Evolutionary conservation across 2,888 invertebrate species (phyloP), one percentile per base, ranked within the genome.

Genomic region (Danaus chrysippus): DNA sequence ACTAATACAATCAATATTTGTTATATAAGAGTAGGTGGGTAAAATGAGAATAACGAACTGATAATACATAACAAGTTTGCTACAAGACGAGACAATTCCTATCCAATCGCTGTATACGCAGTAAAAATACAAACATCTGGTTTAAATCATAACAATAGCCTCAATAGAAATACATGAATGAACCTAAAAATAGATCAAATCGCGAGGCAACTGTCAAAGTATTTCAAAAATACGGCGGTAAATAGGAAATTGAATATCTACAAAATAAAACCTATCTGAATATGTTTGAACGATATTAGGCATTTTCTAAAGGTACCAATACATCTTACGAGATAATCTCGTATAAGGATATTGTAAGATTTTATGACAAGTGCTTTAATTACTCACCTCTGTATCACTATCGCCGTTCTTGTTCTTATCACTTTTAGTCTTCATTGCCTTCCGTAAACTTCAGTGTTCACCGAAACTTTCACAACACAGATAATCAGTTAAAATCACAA

Each of bases 401-500:
- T 92, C 92, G 69, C 91, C 92, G 78, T 84, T 84, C 75, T 91
- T 92, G 73, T 88, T 92, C 79, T 92, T 92, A 74, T 92, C 92
- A 71, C 85, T 83, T 90, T 93, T 93, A 75, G 86, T 92, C 91
- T 92, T 93, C 87, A 92, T 89, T 78, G 87, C 92, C 89, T 92
- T 87, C 84, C 91, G 89, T 69, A 81, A 85, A 85, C 76, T 86
- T 85, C 77, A 76, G 76, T 75, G 76, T 73, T 70, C 85, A 86
- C 86, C 82, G 70, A 77, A 82, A 84, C 81, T 77, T 71, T 78
- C 86, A 87, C 86, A 79, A 74, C 81, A 82, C 83, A 70, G 69
- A 77, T 77, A 77, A 78, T 77, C 76, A 63, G 66, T 72, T 72
- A 65, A 65, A 73, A 77, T 77, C 83, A 84, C 83, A 71, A 81